Evolutionary conservation across 1,140 invertebrate genomes (phyloP).

Genomic region (Anastatus disparis): DNA sequence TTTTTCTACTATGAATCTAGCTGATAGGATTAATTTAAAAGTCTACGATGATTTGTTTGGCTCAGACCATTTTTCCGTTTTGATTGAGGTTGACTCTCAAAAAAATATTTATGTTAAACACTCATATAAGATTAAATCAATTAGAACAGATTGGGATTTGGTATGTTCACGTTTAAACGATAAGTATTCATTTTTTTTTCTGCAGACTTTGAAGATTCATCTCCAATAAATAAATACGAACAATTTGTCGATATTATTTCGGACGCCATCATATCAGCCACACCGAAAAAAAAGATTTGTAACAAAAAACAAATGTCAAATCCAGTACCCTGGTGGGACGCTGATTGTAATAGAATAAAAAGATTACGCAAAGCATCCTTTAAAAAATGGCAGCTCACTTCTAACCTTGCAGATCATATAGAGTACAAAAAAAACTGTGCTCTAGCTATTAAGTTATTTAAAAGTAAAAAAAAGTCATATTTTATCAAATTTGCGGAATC

Average conservation of each 20-base stretch:
- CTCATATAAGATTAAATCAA: slow-evolving; percentile 25
- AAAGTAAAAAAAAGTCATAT: neutral
- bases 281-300: too few species aligned
- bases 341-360: slow-evolving; percentile 20
- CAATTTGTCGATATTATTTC: too few species aligned
- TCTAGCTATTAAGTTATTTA: too few species aligned
- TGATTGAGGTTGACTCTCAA: too few species aligned
- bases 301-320: too few species aligned
- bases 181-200: too few species aligned
- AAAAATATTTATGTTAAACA: slow-evolving; percentile 17
- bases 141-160: slow-evolving; percentile 15
- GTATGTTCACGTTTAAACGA: too few species aligned
- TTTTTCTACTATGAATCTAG: slow-evolving; percentile 42
- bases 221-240: too few species aligned
- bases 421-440: too few species aligned
- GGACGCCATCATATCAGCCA: too few species aligned
- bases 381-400: neutral
- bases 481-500: neutral
- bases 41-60: slow-evolving; percentile 47
- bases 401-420: too few species aligned
- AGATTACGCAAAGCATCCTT: neutral
- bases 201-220: too few species aligned
- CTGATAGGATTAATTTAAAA: slow-evolving; percentile 47
- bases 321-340: slow-evolving; percentile 18
- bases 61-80: slow-evolving; percentile 54